Evolutionary conservation across 2,797 vertebrate species (phyloP), one percentile per base, ranked within the genome.

Genomic region (Antennarius maculatus): DNA sequence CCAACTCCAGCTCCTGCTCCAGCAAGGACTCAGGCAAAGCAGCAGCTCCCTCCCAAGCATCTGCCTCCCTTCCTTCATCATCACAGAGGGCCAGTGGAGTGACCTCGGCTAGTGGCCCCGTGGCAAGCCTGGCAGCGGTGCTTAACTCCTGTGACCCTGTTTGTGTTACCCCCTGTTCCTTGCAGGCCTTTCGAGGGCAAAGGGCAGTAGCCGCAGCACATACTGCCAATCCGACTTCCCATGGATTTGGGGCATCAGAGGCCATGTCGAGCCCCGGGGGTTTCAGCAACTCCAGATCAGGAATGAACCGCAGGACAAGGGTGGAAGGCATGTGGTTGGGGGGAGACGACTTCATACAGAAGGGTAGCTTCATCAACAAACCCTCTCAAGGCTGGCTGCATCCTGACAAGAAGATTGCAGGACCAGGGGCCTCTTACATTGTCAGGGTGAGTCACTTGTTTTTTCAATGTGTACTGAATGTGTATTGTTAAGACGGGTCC

Each of bases 321-420:
- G 91, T 91, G 63, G 93, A 94, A 17, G 94, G 91, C 54, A 87
- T 91, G 84, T 93, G 94, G 63, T 87, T 91, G 15, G 90, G 88
- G 15, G 91, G 92, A 31, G 96, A 95, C 45, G 96, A 97, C 58
- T 94, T 96, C 88, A 94, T 76, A 81, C 95, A 96, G 73, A 96
- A 94, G 78, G 94, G 94, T 42, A 95, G 92, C 82, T 97, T 98
- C 86, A 94, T 98, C 88, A 95, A 96, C 88, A 98, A 97, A 85
- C 97, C 97, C 1, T 91, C 95, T 23, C 96, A 97, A 77, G 97
- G 97, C 48, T 98, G 96, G 96, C 88, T 97, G 68, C 96, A 98
- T 83, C 92, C 96, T 5, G 97, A 98, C 76, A 94, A 95, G 84
- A 92, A 93, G 86, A 95, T 98, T 56, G 85, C 92, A 73, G 95